phyloP scores from a whole-genome alignment of 2,888 invertebrate species.

The Caenorhabditis imperialis region DNA sequence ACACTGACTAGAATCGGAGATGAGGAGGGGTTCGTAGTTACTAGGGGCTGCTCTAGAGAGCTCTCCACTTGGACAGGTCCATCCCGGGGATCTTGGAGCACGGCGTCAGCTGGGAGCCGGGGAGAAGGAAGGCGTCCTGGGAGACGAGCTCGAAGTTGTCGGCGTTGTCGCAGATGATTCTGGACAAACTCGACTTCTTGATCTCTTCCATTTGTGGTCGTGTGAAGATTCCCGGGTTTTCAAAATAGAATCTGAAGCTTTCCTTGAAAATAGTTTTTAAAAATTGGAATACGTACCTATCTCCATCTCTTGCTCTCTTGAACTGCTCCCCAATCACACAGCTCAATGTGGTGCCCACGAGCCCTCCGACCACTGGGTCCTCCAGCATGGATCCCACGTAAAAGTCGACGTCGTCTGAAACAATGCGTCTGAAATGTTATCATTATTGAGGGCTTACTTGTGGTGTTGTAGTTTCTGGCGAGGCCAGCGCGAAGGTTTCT shows the following conservation, averaged over 20 bases:
- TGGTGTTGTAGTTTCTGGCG: conserved; percentile 71
- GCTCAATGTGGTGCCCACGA: conserved; percentile 80
- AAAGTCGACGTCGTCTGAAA: conserved; percentile 80
- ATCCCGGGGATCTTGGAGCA: conserved; percentile 72
- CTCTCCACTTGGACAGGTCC: conserved; percentile 75
- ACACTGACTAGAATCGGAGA: conserved; percentile 40
- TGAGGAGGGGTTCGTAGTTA: neutral
- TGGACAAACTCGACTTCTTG: conserved; percentile 88
- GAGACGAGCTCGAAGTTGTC: conserved; percentile 66
- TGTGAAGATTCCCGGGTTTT: conserved; percentile 79
- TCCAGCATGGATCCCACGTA: conserved; percentile 81
- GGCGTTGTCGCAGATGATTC: conserved; percentile 88
- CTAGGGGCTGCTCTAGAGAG: conserved; percentile 49
- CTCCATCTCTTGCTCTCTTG: conserved; percentile 80
- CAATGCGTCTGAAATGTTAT: neutral
- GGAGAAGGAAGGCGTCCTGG: conserved; percentile 67
- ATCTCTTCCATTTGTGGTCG: conserved; percentile 86
- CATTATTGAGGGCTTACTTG: conserved; percentile 55
- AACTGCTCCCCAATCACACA: conserved; percentile 81
- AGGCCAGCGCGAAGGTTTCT: conserved; percentile 85
- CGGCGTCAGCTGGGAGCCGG: conserved; percentile 67
- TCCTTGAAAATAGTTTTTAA: neutral
- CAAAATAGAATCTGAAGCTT: conserved; percentile 80
- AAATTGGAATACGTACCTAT: conserved; percentile 79
- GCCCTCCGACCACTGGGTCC: conserved; percentile 79